A percentile compares a stretch with the other conserved stretches of the same genome.
These are phyloP conservation scores for Lutjanus erythropterus DNA, from an alignment of 2,113 vertebrate species.

Conservation along the genomic window DNA sequence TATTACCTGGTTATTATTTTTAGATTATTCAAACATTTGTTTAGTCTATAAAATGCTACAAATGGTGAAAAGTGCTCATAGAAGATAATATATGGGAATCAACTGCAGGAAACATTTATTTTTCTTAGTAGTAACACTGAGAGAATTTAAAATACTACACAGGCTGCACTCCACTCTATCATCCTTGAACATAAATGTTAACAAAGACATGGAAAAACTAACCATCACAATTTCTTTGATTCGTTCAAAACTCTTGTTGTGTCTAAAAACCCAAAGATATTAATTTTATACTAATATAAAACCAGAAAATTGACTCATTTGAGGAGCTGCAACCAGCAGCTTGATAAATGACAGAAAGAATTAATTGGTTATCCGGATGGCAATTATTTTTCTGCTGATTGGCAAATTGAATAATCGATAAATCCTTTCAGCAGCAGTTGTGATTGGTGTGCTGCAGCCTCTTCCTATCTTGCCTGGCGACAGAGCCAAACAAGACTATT, in stretches of 20 bases:
- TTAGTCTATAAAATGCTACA: background rate
- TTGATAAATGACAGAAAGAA: background rate
- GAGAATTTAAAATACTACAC: background rate
- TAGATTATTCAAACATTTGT: background rate
- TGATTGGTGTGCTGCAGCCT: background rate
- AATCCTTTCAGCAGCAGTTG: background rate
- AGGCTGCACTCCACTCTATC: background rate
- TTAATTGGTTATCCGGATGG: background rate
- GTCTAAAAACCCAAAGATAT: background rate
- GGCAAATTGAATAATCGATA: constrained; percentile 6
- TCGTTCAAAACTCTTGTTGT: background rate
- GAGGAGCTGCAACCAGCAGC: background rate
- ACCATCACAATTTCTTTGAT: background rate
- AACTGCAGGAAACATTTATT: background rate
- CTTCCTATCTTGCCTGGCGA: background rate
- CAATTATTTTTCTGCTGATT: constrained; percentile 14
- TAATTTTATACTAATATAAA: background rate
- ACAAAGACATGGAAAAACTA: background rate
- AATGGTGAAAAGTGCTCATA: background rate
- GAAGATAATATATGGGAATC: background rate
- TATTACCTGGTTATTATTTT: background rate
- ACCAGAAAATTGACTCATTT: background rate
- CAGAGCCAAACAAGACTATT: constrained; percentile 5
- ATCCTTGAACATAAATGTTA: too few relatives aligned
- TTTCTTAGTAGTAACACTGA: background rate